Percentiles rank a stretch among this genome's conserved stretches.
phyloP scores from a whole-genome alignment of 2,113 vertebrate genomes.

The Gasterosteus nipponicus region DNA sequence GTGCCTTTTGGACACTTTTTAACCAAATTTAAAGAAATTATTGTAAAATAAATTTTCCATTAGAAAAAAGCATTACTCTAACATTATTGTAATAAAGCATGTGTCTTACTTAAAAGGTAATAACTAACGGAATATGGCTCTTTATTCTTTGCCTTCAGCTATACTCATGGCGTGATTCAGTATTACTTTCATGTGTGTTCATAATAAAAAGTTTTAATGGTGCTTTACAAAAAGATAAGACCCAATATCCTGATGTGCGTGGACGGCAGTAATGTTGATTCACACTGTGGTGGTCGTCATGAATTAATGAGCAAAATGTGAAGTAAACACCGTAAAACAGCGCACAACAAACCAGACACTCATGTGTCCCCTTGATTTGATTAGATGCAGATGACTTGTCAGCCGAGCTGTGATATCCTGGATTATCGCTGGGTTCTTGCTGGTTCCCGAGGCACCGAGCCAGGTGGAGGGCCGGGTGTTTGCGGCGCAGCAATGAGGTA shows the following conservation, averaged over 20 bases:
- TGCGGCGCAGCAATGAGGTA: slow-evolving; percentile 30
- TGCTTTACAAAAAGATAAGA: background rate
- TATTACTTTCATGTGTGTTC: background rate
- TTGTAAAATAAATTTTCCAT: too few relatives aligned
- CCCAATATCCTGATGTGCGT: background rate
- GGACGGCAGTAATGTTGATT: too few relatives aligned
- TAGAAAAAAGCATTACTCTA: too few relatives aligned
- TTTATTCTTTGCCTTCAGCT: background rate
- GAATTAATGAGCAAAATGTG: background rate
- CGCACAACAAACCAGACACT: background rate
- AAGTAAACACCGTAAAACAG: slow-evolving; percentile 12
- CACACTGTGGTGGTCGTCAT: too few relatives aligned
- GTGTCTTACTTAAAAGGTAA: too few relatives aligned
- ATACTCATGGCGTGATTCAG: background rate
- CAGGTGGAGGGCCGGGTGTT: slow-evolving; percentile 27
- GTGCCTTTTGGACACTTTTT: background rate
- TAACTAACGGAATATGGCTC: too few relatives aligned
- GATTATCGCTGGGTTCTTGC: background rate
- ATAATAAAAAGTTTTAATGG: background rate
- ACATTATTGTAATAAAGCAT: too few relatives aligned
- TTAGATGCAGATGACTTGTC: background rate
- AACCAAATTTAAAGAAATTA: too few relatives aligned
- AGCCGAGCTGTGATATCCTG: background rate
- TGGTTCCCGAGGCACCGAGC: slow-evolving; percentile 13
- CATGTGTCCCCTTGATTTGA: background rate